phyloP scores from a whole-genome alignment of 2,113 vertebrate species.

The Muntiacus reevesi region DNA sequence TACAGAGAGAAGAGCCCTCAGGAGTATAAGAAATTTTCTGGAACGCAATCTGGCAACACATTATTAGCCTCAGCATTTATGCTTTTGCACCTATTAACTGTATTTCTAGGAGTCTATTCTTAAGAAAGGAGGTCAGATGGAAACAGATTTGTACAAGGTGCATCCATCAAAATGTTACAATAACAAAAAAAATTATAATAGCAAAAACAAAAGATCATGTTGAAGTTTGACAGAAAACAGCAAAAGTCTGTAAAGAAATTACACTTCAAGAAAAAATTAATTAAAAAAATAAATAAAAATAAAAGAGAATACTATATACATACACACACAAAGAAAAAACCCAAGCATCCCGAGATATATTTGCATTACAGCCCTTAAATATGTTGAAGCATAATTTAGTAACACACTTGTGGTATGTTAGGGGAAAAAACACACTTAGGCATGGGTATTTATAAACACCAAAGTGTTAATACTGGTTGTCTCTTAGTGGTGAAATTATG shows the following conservation, averaged over 20 bases:
- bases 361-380: neutral
- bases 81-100: neutral
- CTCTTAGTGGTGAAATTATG: neutral
- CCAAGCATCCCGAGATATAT: neutral
- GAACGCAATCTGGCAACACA: neutral
- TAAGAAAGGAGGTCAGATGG: neutral
- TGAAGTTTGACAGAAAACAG: neutral
- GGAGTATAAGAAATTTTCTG: neutral
- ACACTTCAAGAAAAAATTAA: neutral
- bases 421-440: neutral
- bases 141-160: neutral
- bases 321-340: neutral
- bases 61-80: neutral
- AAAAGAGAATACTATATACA: neutral
- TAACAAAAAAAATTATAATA: neutral
- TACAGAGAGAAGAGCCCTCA: neutral
- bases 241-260: neutral
- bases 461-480: neutral
- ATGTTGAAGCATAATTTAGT: neutral
- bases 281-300: neutral
- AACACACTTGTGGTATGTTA: neutral
- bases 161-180: neutral
- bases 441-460: neutral
- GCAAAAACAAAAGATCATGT: neutral
- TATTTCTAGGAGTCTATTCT: neutral